Percentiles rank a stretch among this genome's conserved stretches.
Evolutionary conservation across 2,113 vertebrate species (phyloP).

Genomic region (Tupaia tana): DNA sequence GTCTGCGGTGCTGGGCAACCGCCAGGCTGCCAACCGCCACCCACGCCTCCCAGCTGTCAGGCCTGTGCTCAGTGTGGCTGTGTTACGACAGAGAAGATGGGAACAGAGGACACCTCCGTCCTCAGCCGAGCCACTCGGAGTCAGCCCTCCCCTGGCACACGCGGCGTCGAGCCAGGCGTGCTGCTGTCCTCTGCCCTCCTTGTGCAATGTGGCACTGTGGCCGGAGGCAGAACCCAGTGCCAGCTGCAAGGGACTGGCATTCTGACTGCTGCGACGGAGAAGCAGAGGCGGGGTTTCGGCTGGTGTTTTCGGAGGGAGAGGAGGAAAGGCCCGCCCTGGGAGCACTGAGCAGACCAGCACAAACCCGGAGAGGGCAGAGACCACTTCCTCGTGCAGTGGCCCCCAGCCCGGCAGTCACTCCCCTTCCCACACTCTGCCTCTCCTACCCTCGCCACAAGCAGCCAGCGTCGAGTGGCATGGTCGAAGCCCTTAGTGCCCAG

Average conservation of each 20-base stretch:
- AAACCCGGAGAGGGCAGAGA: neutral
- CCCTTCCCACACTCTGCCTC: rapidly evolving
- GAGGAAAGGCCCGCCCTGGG: conserved; percentile 32
- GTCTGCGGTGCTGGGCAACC: neutral
- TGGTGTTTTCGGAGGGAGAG: conserved; percentile 44
- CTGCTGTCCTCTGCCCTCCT: neutral
- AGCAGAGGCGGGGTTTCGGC: conserved; percentile 22
- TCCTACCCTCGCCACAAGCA: neutral
- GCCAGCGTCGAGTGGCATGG: neutral
- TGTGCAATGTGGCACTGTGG: neutral
- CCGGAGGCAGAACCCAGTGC: neutral
- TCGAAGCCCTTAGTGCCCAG: neutral
- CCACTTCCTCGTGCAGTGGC: neutral
- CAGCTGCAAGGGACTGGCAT: neutral
- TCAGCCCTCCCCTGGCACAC: neutral
- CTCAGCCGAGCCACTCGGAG: neutral
- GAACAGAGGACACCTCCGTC: neutral
- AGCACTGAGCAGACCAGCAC: conserved; percentile 22
- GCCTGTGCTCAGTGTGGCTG: neutral
- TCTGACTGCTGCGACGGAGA: neutral
- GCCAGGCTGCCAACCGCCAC: neutral
- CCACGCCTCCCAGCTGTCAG: no score
- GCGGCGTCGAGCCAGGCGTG: neutral
- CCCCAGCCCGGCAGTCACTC: neutral
- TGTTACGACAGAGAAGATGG: neutral